A percentile compares a stretch with the other conserved stretches of the same genome.
Evolutionary conservation across 30 jellyfish, hydroid and myxozoan species (phyloP).

Genomic region (Hydractinia symbiolongicarpus): DNA sequence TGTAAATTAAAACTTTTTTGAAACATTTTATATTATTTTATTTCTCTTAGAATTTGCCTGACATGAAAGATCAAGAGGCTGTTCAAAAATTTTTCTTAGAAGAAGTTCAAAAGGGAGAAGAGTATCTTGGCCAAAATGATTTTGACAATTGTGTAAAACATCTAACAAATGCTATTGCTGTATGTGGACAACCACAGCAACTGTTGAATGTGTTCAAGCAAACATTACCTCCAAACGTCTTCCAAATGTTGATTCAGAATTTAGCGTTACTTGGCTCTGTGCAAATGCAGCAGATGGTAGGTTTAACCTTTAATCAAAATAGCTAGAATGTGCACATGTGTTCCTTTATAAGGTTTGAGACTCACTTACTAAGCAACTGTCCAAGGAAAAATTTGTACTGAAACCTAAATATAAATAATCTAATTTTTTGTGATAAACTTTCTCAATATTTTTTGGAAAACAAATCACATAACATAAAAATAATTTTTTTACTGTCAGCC

Average conservation of each 20-base stretch:
- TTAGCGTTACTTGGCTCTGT: conserved; percentile 62
- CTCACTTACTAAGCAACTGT: too few relatives aligned
- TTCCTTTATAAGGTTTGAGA: too few relatives aligned
- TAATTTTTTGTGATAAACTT: too few relatives aligned
- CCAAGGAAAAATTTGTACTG: too few relatives aligned
- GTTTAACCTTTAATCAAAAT: not conserved
- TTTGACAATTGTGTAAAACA: conserved; percentile 80
- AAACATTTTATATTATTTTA: not conserved
- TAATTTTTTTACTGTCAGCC: too few relatives aligned
- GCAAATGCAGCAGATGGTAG: conserved; percentile 29
- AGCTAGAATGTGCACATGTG: not conserved
- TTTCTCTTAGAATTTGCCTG: conserved; percentile 50
- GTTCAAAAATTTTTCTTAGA: conserved; percentile 90
- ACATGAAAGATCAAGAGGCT: conserved; percentile 92
- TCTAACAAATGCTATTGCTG: conserved; percentile 92
- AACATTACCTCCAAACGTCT: conserved; percentile 93
- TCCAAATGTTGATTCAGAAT: conserved; percentile 81
- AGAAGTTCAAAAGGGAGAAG: conserved; percentile 84
- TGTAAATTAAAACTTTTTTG: not conserved
- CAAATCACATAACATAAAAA: too few relatives aligned
- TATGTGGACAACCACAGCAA: conserved; percentile 99
- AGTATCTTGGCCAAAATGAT: conserved; percentile 66
- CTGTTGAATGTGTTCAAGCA: conserved; percentile 86
- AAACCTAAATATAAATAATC: too few relatives aligned
- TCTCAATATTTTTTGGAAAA: too few relatives aligned